Conservation (phyloP, 2,113 vertebrate species). For the Trachemys scripta region DNA sequence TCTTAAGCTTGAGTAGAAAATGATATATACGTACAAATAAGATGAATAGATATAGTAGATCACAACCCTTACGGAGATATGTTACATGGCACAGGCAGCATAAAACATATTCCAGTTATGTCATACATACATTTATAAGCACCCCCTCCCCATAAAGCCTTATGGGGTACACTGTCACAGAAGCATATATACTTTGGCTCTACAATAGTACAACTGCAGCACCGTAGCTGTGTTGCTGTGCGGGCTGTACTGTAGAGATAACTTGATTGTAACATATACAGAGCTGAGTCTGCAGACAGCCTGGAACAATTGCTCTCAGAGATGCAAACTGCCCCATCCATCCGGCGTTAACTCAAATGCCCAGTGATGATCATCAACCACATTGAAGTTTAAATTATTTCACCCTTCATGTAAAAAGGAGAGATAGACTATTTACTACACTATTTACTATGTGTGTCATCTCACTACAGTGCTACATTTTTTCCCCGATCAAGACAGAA, state of each 20-base stretch:
- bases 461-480: background rate
- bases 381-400: background rate
- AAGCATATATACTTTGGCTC: background rate
- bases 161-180: too few species aligned
- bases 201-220: background rate
- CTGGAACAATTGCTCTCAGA: background rate
- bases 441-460: background rate
- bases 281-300: background rate
- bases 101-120: too few species aligned
- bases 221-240: background rate
- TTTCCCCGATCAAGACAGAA: background rate
- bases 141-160: too few species aligned
- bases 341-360: background rate
- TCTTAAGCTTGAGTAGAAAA: too few species aligned
- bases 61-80: too few species aligned
- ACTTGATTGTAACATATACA: background rate
- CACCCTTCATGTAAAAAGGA: background rate
- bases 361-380: background rate
- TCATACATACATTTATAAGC: too few species aligned
- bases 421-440: background rate
- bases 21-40: too few species aligned
- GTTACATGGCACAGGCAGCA: too few species aligned
- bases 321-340: background rate
- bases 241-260: background rate
- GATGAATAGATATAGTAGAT: too few species aligned